A percentile compares a stretch with the other conserved stretches of the same genome.
Evolutionary conservation across 1,140 invertebrate genomes (phyloP).

Genomic region (Lordiphosa mommai): DNA sequence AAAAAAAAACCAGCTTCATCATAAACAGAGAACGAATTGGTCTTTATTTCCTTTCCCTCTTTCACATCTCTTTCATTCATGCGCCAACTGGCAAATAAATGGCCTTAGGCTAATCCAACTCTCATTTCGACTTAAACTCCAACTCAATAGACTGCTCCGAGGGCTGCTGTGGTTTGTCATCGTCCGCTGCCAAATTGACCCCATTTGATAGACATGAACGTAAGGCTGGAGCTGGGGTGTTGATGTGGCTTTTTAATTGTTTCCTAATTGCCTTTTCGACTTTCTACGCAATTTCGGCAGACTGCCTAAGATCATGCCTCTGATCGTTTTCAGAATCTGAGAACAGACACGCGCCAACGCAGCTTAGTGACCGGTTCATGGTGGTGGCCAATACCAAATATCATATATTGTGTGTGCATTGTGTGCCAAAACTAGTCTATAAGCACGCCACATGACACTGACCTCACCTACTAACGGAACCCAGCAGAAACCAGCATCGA

Average conservation of each 20-base stretch:
- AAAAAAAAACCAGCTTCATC: too few species aligned
- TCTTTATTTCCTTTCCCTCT: conserved; percentile 6
- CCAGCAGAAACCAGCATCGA: conserved; percentile 35
- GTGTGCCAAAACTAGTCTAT: conserved; percentile 70
- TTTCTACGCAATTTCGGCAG: conserved; percentile 30
- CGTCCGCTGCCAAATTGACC: conserved; percentile 30
- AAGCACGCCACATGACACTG: conserved; percentile 71
- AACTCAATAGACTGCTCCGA: conserved; percentile 34
- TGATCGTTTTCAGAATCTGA: conserved; percentile 23
- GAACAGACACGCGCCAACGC: too few species aligned
- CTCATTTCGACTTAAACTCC: too few species aligned
- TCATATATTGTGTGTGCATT: conserved; percentile 4
- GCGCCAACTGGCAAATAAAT: conserved; percentile 30
- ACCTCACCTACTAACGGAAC: conserved; percentile 77
- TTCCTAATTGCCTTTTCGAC: conserved; percentile 59
- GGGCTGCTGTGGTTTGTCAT: conserved; percentile 10
- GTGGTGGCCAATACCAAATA: not conserved
- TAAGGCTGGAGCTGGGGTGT: conserved; percentile 9
- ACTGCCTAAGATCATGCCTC: too few species aligned
- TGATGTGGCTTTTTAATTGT: conserved; percentile 62
- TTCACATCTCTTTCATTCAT: conserved; percentile 25
- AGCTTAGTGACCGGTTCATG: too few species aligned
- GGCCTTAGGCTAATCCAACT: too few species aligned
- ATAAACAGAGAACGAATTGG: too few species aligned
- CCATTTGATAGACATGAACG: conserved; percentile 19